Evolutionary conservation across 2,888 invertebrate genomes (phyloP).

Genomic region (Baronia brevicornis): DNA sequence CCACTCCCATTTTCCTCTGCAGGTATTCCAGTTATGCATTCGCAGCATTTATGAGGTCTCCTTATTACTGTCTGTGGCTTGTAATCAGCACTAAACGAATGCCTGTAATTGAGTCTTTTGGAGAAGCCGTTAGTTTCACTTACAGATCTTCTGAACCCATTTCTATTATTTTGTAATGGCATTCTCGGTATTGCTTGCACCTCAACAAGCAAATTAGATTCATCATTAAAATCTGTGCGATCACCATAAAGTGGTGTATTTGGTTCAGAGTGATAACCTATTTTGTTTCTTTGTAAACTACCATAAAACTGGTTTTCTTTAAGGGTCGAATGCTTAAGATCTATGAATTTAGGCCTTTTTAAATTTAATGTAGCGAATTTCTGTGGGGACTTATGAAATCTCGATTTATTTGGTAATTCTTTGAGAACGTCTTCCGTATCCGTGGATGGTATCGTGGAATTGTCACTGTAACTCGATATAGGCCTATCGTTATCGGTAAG

Average conservation of each 20-base stretch:
- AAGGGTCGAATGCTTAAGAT: constrained; percentile 44
- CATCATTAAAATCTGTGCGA: constrained; percentile 41
- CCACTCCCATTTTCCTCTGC: constrained; percentile 47
- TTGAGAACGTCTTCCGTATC: constrained; percentile 68
- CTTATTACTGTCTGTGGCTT: constrained; percentile 43
- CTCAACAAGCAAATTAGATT: constrained; percentile 53
- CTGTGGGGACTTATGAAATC: constrained; percentile 68
- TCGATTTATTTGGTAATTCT: constrained; percentile 64
- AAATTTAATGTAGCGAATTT: constrained; percentile 68
- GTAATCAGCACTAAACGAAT: constrained; percentile 66
- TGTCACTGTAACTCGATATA: constrained; percentile 69
- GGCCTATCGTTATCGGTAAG: constrained; percentile 68
- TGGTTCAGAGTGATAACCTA: constrained; percentile 69
- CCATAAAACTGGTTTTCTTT: constrained; percentile 56
- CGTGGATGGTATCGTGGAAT: constrained; percentile 68
- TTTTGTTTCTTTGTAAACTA: constrained; percentile 58
- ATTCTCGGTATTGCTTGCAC: constrained; percentile 64
- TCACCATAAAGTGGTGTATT: constrained; percentile 62
- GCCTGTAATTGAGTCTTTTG: constrained; percentile 64
- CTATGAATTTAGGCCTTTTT: constrained; percentile 66
- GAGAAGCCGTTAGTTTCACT: constrained; percentile 68
- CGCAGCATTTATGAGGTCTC: constrained; percentile 68
- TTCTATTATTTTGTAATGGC: constrained; percentile 62
- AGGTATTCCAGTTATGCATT: constrained; percentile 65
- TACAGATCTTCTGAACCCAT: constrained; percentile 60